Conservation (phyloP, 2,113 vertebrate species). For the Seriola dumerili region DNA sequence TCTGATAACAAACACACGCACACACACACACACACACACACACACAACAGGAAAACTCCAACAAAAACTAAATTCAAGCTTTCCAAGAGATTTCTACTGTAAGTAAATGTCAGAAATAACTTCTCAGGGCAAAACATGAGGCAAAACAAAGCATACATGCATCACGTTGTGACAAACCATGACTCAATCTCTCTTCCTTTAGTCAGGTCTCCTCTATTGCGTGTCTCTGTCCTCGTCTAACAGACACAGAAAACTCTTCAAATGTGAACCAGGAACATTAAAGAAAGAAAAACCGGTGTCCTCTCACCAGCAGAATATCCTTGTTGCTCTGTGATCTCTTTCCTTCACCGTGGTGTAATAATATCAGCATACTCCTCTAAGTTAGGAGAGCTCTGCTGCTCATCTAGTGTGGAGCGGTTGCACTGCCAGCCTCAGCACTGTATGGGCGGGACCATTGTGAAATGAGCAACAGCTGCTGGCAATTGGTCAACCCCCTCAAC, state of each 20-base stretch:
- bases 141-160: not conserved
- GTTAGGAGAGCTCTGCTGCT: constrained; percentile 29
- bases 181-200: constrained; percentile 3
- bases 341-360: not conserved
- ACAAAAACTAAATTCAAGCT: too few species aligned
- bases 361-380: constrained; percentile 7
- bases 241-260: not conserved
- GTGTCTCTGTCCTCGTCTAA: not conserved
- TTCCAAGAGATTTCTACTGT: not conserved
- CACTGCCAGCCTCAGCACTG: constrained; percentile 23
- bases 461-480: constrained; percentile 73
- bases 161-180: constrained; percentile 18
- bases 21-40: too few species aligned
- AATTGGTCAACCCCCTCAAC: constrained; percentile 54
- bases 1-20: constrained; percentile 21
- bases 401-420: constrained; percentile 9
- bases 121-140: not conserved
- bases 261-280: accelerated
- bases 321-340: accelerated
- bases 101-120: not conserved
- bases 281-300: not conserved
- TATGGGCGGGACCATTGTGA: constrained; percentile 45
- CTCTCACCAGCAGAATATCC: constrained; percentile 40
- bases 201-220: constrained; percentile 10
- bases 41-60: not conserved